These are phyloP conservation scores for Tragopan temminckii DNA, from an alignment of 2,797 vertebrate genomes.

Conservation along the genomic window DNA sequence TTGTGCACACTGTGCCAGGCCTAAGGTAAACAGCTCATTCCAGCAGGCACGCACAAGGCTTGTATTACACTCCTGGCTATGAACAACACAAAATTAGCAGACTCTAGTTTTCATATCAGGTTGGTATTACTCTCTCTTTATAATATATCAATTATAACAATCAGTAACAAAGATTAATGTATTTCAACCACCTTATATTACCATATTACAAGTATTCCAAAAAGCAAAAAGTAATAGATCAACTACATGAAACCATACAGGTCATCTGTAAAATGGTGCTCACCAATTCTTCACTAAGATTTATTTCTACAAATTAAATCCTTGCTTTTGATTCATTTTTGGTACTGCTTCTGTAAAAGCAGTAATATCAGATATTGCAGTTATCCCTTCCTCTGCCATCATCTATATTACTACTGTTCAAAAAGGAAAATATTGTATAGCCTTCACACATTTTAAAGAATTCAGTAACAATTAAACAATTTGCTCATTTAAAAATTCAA, in stretches of 20 bases:
- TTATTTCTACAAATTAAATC: slow-evolving; percentile 9
- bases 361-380: not conserved
- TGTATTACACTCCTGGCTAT: slow-evolving; percentile 96
- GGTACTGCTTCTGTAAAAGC: not conserved
- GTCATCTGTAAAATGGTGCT: not conserved
- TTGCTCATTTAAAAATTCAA: not conserved
- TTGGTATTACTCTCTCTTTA: not conserved
- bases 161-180: not conserved
- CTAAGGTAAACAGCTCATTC: slow-evolving; percentile 97
- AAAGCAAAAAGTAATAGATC: not conserved
- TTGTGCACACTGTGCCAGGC: slow-evolving; percentile 95
- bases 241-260: not conserved
- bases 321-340: not conserved
- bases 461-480: not conserved
- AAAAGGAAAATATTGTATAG: not conserved
- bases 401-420: slow-evolving; percentile 12
- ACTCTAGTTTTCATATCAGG: not conserved
- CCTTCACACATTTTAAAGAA: not conserved
- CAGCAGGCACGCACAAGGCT: slow-evolving; percentile 96
- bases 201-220: not conserved
- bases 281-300: not conserved
- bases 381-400: not conserved
- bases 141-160: not conserved
- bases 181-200: not conserved
- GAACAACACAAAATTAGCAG: not conserved